phyloP scores from a whole-genome alignment of 2,113 vertebrate species.

The Oreotrochilus melanogaster region DNA sequence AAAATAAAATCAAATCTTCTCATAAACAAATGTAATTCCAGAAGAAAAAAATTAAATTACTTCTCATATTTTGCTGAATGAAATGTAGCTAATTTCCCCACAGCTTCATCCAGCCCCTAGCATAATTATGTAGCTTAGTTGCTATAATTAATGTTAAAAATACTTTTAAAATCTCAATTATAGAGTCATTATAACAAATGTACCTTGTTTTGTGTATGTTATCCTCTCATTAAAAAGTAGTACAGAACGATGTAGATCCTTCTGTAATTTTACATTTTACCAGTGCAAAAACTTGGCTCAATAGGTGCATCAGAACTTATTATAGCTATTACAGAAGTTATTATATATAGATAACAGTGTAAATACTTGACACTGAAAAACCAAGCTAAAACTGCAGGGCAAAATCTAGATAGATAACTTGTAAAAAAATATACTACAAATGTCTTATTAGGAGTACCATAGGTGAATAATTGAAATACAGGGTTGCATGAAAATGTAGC shows the following conservation, averaged over 20 bases:
- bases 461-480: not conserved
- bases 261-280: not conserved
- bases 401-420: not conserved
- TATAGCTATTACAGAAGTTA: not conserved
- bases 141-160: not conserved
- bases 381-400: not conserved
- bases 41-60: not conserved
- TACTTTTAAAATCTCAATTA: not conserved
- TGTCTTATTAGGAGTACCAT: not conserved
- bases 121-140: not conserved
- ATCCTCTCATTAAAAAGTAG: not conserved
- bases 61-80: not conserved
- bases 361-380: not conserved
- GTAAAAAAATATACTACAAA: not conserved
- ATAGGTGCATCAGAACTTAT: not conserved
- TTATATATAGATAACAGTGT: not conserved
- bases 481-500: not conserved
- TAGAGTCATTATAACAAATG: not conserved
- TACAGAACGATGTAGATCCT: not conserved
- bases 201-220: not conserved
- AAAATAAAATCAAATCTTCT: not conserved
- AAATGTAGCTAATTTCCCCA: not conserved
- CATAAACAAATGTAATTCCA: not conserved
- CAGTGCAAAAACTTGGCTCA: not conserved
- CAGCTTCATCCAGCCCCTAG: not conserved